Evolutionary conservation across 2,797 vertebrate species (phyloP), one percentile per base, ranked within the genome.

Genomic region (Discoglossus pictus): DNA sequence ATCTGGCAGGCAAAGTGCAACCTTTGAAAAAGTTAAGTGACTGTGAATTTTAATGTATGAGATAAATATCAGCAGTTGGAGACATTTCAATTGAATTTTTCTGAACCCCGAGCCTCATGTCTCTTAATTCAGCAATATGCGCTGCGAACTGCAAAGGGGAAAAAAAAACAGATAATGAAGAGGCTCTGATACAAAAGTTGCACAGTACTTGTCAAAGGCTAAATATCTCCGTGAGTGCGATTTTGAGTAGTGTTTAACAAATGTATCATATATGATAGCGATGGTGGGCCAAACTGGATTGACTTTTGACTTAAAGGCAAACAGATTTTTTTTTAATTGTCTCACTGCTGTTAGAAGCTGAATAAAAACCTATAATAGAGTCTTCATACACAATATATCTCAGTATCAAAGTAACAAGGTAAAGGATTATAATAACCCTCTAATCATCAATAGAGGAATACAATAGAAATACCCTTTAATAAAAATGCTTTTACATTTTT

Each of bases 121-220:
- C 72, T 79, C 74, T 65, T 74, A 77, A 80, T 39, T 68, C 61
- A 61, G 27, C 76, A 67, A 78, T 72, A 68, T 59, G 63, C 1
- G 36, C 8, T 1, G 24, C 11, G 46, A 68, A 35, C 39, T 71
- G 65, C 75, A 40, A 47, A 63, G 69, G 15, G 42, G 21, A 18
- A 10, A 18, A 42, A 68, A 67, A 27, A 9, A 51, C 2, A 38
- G 18, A 39, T 60, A 50, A 52, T 53, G 65, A 34, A 25, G 46
- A 52, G 64, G 3, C 36, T 48, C 5, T 16, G 36, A 36, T 36
- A 20, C 21, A 34, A 27, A 61, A 51, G 1, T 7, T 23, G 34
- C 69, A 17, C 60, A 2, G 46, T 76, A 50, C 77, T 39, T 25
- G 55, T 20, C 61, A 71, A 13, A 61, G 6, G 13, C 10, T 53